Base-by-base conservation (phyloP, 2,113 vertebrate species). In the Pollachius pollachius region DNA sequence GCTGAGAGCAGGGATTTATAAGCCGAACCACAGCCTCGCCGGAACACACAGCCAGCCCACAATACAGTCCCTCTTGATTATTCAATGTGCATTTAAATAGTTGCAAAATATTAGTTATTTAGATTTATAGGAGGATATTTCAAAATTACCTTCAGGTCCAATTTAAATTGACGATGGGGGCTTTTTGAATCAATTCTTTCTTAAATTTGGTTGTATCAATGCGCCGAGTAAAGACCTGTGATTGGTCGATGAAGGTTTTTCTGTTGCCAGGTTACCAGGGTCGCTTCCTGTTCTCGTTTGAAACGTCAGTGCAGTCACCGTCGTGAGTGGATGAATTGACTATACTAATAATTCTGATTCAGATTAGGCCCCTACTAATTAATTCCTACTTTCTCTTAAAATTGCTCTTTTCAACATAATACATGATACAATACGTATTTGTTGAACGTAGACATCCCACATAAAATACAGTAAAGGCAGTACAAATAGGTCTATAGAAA, bases 191-290 rank as follows among this genome's bases (percentile, higher is more conserved):
- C 34, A 52, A n/a, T 17, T n/a, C 52, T 65, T 37, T 17, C 1
- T 5, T 37, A 21, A 13, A 2, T 48, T 48, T 48, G 41, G 4
- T 16, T 34, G 83, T 86, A 90, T 71, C 75, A 86, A 84, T 91
- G 83, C 90, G 90, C 89, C 56, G 15, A 71, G 5, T 61, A 3
- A 18, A 15, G 72, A 13, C 48, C 0, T 78, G 48, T 89, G 88
- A 93, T 93, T 92, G 91, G 91, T 69, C 80, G 21, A 25, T 3
- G 11, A n/a, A 62, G 69, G 78, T 84, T 90, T 85, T 84, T 79
- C 71, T 41, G 91, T 93, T 92, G 87, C 91, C 70, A 68, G 52
- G 90, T 78, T 80, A 91, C 89, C 64, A 52, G 70, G 61, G 63
- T 73, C 67, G 64, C n/a, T 61, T 62, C 23, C 17, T 16, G 3